Conservation (phyloP, 2,888 invertebrate genomes). For the Atrina japonica region DNA sequence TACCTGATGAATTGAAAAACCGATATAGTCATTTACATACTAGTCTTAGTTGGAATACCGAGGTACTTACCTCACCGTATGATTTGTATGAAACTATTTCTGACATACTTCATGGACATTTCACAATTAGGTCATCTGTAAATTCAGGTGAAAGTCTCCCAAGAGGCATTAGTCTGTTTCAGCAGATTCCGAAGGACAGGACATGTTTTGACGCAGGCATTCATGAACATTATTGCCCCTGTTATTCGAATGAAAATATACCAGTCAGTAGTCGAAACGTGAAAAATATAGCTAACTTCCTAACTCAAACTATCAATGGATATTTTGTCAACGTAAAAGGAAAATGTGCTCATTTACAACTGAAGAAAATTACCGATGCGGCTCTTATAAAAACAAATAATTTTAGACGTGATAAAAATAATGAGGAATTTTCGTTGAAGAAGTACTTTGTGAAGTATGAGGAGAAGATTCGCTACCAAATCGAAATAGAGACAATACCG, state of each 20-base stretch:
- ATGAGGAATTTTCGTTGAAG: slow-evolving; percentile 12
- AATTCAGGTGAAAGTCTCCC: background rate
- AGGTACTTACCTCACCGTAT: slow-evolving; percentile 91
- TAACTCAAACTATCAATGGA: background rate
- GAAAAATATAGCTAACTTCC: background rate
- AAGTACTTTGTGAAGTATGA: no score
- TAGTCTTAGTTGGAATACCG: slow-evolving; percentile 84
- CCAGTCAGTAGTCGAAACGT: background rate
- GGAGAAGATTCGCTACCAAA: no score
- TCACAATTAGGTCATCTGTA: slow-evolving; percentile 3
- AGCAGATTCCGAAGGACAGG: slow-evolving; percentile 31
- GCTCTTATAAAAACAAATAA: slow-evolving; percentile 7
- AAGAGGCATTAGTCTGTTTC: slow-evolving; percentile 35
- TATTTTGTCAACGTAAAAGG: background rate
- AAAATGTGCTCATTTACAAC: slow-evolving; percentile 1
- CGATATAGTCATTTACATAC: slow-evolving; percentile 84
- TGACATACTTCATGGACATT: slow-evolving; percentile 83
- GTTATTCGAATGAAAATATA: slow-evolving; percentile 10
- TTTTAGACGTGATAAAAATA: background rate
- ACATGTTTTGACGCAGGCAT: slow-evolving; percentile 38
- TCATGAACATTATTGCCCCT: slow-evolving; percentile 35
- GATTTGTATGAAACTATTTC: slow-evolving; percentile 92
- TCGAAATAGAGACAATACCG: no score
- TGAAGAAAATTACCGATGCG: background rate
- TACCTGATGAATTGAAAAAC: slow-evolving; percentile 87